Conservation (phyloP, 2,113 vertebrate species). For the Hiodon tergisus region DNA sequence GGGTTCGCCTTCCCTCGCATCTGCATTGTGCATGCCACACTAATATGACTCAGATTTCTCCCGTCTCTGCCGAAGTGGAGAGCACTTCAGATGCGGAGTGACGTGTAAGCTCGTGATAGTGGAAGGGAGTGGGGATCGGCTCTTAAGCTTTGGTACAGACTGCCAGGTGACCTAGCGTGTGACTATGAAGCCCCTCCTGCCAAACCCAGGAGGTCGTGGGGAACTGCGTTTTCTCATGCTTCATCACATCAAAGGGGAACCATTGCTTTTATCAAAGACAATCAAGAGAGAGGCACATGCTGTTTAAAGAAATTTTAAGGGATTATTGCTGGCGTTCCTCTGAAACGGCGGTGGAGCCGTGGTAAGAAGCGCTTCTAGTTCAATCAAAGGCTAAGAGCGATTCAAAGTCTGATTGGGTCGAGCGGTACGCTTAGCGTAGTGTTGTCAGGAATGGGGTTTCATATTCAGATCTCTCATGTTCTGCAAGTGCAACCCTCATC, state of each 20-base stretch:
- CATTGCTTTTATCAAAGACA: not conserved
- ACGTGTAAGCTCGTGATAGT: not conserved
- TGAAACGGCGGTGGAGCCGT: not conserved
- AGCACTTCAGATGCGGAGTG: not conserved
- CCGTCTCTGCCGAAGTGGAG: not conserved
- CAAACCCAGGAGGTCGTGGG: too few species aligned
- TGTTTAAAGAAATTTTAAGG: not conserved
- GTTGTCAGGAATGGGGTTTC: not conserved
- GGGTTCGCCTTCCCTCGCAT: not conserved
- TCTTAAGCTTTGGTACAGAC: too few species aligned
- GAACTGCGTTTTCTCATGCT: too few species aligned
- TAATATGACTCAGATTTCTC: not conserved
- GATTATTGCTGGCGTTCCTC: not conserved
- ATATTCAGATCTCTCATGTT: not conserved
- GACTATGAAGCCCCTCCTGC: not conserved
- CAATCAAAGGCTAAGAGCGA: not conserved
- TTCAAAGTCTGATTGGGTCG: not conserved
- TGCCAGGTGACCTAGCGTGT: not conserved
- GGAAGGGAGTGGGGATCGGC: not conserved
- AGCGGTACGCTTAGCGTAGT: not conserved
- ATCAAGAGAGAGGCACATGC: not conserved
- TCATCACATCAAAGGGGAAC: too few species aligned
- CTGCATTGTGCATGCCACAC: not conserved
- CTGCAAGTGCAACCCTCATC: not conserved
- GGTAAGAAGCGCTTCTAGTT: not conserved